Conservation (phyloP, 1,140 invertebrate species). For the Monochamus saltuarius region DNA sequence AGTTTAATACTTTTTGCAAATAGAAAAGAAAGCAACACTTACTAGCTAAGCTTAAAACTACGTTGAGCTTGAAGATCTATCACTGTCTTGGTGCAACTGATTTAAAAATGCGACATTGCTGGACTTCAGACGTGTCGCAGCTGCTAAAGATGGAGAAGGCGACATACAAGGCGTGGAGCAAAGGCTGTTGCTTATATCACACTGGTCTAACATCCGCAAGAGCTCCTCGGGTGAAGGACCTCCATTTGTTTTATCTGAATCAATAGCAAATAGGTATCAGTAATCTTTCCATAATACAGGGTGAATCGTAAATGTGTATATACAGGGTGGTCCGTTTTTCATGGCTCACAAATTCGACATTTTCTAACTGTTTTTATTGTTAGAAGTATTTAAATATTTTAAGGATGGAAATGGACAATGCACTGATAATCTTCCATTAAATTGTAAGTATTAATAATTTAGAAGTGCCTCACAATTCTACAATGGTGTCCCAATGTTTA, state of each 20-base stretch:
- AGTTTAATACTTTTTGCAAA: no score
- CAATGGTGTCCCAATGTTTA: no score
- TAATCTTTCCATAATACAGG: background rate
- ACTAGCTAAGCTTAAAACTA: background rate
- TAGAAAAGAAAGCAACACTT: no score
- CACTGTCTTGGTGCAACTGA: slow-evolving; percentile 56
- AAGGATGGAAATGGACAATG: no score
- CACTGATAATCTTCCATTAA: no score
- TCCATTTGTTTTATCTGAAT: slow-evolving; percentile 61
- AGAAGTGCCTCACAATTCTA: no score
- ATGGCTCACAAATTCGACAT: no score
- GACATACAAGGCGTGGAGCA: slow-evolving; percentile 84
- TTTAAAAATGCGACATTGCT: slow-evolving; percentile 74
- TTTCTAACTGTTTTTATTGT: no score
- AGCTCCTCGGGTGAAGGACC: slow-evolving; percentile 89
- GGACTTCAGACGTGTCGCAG: slow-evolving; percentile 68
- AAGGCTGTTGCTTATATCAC: slow-evolving; percentile 83
- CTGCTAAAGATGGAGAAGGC: slow-evolving; percentile 69
- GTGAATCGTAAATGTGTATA: no score
- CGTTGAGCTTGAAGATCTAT: slow-evolving; percentile 28
- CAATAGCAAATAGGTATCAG: background rate
- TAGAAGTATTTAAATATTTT: no score
- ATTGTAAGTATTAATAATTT: no score
- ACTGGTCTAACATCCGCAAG: slow-evolving; percentile 87
- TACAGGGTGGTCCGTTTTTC: no score